Evolutionary conservation across 2,888 invertebrate genomes (phyloP).

Genomic region (Chrysolina americana): DNA sequence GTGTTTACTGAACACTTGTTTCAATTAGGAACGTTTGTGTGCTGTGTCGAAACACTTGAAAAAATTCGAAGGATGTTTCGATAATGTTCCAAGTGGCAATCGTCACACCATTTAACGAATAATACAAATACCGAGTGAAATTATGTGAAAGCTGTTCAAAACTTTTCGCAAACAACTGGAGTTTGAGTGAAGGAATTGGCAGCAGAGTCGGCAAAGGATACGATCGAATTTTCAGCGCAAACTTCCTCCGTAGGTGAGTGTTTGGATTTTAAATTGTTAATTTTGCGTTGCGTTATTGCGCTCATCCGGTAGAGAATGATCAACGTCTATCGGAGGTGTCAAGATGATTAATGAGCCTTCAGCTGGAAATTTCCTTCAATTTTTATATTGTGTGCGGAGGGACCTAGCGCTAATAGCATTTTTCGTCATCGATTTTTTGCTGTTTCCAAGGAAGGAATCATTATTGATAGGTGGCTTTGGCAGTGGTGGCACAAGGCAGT

Average conservation of each 20-base stretch:
- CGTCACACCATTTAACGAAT: neutral
- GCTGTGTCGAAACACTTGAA: neutral
- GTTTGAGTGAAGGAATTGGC: constrained; percentile 1
- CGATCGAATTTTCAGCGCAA: neutral
- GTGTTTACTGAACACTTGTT: neutral
- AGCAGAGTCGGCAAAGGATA: neutral
- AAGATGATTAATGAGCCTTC: constrained; percentile 17
- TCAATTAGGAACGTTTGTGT: neutral
- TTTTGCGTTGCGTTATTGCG: neutral
- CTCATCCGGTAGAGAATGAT: constrained; percentile 15
- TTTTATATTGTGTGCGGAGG: neutral
- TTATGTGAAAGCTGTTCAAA: constrained; percentile 3
- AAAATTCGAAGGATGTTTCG: neutral
- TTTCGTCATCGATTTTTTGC: constrained; percentile 16
- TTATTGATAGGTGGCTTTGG: neutral
- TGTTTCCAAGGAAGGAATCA: neutral
- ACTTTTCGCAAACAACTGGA: neutral
- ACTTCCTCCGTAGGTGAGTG: constrained; percentile 11
- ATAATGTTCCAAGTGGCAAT: neutral
- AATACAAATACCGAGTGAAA: constrained; percentile 7
- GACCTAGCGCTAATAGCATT: constrained; percentile 15
- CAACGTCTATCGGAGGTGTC: constrained; percentile 9
- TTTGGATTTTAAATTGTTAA: constrained; percentile 21
- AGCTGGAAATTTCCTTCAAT: constrained; percentile 14
- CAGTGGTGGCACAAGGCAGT: too few relatives aligned